These are phyloP conservation scores for Thryonomys swinderianus DNA, from an alignment of 2,113 vertebrate species.

Conservation along the genomic window DNA sequence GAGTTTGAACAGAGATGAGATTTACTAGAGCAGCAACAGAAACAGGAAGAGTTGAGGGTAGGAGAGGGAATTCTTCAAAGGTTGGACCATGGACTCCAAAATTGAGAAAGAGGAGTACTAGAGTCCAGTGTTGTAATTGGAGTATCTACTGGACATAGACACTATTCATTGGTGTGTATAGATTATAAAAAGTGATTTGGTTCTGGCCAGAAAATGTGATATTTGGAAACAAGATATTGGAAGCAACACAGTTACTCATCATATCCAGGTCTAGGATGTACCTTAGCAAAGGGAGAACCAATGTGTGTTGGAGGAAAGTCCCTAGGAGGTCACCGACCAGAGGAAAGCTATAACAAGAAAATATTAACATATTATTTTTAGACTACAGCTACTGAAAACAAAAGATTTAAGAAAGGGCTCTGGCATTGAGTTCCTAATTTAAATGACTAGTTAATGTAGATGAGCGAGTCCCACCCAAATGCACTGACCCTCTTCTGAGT, in stretches of 20 bases:
- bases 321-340: not conserved
- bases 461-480: not conserved
- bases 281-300: not conserved
- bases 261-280: not conserved
- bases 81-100: not conserved
- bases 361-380: constrained; percentile 35
- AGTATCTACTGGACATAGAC: not conserved
- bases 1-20: not conserved
- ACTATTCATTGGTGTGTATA: not conserved
- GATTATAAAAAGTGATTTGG: not conserved
- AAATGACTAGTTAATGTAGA: not conserved
- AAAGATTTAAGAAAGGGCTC: not conserved
- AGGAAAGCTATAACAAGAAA: not conserved
- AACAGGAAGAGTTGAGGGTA: not conserved
- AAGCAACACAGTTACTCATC: not conserved
- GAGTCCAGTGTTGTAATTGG: not conserved
- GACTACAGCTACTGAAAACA: not conserved
- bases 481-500: not conserved
- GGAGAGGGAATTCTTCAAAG: not conserved
- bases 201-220: not conserved
- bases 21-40: not conserved
- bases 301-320: not conserved
- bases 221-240: not conserved
- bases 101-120: not conserved
- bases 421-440: not conserved